phyloP scores from a whole-genome alignment of 2,113 vertebrate species.

The Dasyprocta punctata region DNA sequence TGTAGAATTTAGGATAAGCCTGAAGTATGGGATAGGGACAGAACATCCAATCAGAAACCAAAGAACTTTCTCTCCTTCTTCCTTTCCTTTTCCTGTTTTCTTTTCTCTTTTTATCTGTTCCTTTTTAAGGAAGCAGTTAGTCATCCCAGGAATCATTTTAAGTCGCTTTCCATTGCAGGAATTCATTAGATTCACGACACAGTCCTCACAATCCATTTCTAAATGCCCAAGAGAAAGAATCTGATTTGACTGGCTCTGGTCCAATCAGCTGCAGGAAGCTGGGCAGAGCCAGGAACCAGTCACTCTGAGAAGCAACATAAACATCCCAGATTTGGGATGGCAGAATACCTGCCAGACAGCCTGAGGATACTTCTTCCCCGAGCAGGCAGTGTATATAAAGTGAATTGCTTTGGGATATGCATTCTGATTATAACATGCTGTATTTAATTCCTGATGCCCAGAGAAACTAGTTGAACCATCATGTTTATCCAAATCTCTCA shows the following conservation, averaged over 20 bases:
- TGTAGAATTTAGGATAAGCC: not conserved
- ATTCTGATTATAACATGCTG: not conserved
- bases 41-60: not conserved
- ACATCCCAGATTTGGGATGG: not conserved
- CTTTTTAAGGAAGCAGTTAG: not conserved
- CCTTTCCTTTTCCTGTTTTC: not conserved
- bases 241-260: not conserved
- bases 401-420: not conserved
- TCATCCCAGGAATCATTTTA: not conserved
- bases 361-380: not conserved
- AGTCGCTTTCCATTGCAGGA: not conserved
- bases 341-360: not conserved
- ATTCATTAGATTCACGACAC: not conserved
- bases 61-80: not conserved
- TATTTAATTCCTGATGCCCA: not conserved
- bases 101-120: not conserved
- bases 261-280: not conserved
- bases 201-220: not conserved
- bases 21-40: not conserved
- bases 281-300: not conserved
- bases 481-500: not conserved
- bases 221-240: not conserved
- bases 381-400: not conserved
- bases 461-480: constrained; percentile 11
- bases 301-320: not conserved